phyloP scores from a whole-genome alignment of 2,888 invertebrate genomes.

The Portevinia maculata region DNA sequence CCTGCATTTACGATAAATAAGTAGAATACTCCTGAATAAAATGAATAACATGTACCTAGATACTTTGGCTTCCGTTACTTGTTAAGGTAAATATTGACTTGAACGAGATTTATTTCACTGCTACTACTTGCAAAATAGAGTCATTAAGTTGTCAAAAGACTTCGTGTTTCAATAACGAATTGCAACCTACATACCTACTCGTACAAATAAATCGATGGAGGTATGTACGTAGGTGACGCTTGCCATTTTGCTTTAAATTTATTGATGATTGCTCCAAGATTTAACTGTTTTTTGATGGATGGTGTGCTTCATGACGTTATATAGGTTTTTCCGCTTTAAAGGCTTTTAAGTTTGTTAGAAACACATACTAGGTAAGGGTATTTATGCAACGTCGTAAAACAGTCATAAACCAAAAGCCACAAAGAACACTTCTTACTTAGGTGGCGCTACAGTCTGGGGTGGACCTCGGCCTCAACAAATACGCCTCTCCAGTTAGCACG shows the following conservation, averaged over 20 bases:
- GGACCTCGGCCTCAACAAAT: too few relatives aligned
- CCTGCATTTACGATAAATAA: neutral
- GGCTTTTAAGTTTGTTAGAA: too few relatives aligned
- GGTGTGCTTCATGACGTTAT: too few relatives aligned
- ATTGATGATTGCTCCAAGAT: neutral
- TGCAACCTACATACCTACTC: constrained; percentile 4
- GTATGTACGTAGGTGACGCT: too few relatives aligned
- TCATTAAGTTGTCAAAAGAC: constrained; percentile 31
- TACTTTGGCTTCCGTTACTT: constrained; percentile 8
- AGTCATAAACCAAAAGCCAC: too few relatives aligned
- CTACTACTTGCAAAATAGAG: constrained; percentile 21
- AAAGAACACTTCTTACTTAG: too few relatives aligned
- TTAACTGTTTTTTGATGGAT: neutral
- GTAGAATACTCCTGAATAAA: neutral
- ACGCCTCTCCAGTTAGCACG: too few relatives aligned
- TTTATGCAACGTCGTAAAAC: too few relatives aligned
- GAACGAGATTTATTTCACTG: constrained; percentile 12
- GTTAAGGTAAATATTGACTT: constrained; percentile 33
- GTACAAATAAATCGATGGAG: neutral
- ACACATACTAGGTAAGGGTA: too few relatives aligned
- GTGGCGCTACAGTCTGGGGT: too few relatives aligned
- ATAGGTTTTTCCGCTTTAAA: too few relatives aligned
- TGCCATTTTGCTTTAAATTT: too few relatives aligned
- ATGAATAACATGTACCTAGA: constrained; percentile 17
- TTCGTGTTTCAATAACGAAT: neutral